Percentiles rank a stretch among this genome's conserved stretches.
These are phyloP conservation scores for Ariolimax columbianus DNA, from an alignment of 2,888 invertebrate species.

Conservation along the genomic window DNA sequence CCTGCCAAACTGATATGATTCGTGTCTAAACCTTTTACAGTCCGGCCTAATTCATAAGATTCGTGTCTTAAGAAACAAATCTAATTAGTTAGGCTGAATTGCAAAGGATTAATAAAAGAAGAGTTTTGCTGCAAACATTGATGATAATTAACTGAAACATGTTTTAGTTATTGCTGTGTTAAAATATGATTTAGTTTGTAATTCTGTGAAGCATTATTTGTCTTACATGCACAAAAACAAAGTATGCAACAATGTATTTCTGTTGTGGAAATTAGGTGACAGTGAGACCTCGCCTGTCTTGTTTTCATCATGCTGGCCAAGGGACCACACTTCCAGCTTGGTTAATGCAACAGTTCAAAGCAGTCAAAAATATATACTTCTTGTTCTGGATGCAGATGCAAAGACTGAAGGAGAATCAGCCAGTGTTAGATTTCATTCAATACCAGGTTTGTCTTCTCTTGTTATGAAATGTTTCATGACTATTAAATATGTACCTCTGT, in stretches of 20 bases:
- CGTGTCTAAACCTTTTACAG: too few species aligned
- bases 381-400: conserved; percentile 31
- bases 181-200: background rate
- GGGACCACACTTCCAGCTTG: background rate
- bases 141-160: background rate
- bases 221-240: background rate
- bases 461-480: background rate
- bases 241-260: background rate
- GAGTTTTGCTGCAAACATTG: too few species aligned
- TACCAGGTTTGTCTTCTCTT: conserved; percentile 24
- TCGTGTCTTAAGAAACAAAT: too few species aligned
- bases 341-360: conserved; percentile 19
- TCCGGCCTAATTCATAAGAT: too few species aligned
- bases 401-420: conserved; percentile 2
- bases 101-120: too few species aligned
- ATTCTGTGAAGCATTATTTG: background rate
- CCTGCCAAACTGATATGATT: too few species aligned
- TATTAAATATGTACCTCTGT: too few species aligned
- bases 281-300: conserved; percentile 24
- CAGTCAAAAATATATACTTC: conserved; percentile 8
- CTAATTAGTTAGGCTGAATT: too few species aligned
- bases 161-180: background rate
- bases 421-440: conserved; percentile 17
- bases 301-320: conserved; percentile 27
- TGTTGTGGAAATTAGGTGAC: background rate